Evolutionary conservation across 2,888 invertebrate species (phyloP).

Genomic region (Scaptomyza cyrtandrae): DNA sequence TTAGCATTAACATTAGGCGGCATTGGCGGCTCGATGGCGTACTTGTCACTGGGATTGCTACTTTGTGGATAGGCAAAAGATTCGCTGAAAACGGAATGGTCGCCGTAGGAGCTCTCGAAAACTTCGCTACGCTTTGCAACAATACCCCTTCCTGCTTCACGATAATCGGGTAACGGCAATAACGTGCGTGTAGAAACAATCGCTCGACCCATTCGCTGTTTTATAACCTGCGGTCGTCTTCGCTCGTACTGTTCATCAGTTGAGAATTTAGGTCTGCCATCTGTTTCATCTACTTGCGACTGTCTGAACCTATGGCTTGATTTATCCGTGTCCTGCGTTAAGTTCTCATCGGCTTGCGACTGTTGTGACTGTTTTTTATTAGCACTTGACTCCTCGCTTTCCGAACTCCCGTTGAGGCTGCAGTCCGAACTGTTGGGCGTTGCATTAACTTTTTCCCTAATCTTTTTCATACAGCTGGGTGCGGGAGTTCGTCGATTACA

Average conservation of each 20-base stretch:
- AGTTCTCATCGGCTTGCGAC: neutral
- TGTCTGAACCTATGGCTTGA: neutral
- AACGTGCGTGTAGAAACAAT: neutral
- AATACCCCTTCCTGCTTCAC: neutral
- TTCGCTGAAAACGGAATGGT: conserved; percentile 9
- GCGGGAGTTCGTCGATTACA: neutral
- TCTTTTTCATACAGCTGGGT: neutral
- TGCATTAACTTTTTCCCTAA: neutral
- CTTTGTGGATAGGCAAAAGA: conserved; percentile 17
- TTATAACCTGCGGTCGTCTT: neutral
- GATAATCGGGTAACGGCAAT: neutral
- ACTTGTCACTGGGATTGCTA: neutral
- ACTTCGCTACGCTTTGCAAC: neutral
- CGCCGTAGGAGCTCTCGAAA: neutral
- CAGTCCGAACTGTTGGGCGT: conserved; percentile 1
- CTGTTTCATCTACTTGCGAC: neutral
- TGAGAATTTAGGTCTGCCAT: neutral
- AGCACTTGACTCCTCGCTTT: neutral
- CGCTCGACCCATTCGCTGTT: neutral
- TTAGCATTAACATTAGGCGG: neutral
- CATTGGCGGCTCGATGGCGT: neutral
- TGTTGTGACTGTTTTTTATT: neutral
- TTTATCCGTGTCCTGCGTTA: neutral
- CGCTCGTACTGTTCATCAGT: neutral
- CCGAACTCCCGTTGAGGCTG: neutral